Percentiles rank a stretch among this genome's conserved stretches.
Evolutionary conservation across 1,140 invertebrate species (phyloP).

Genomic region (Zaprionus vittiger): DNA sequence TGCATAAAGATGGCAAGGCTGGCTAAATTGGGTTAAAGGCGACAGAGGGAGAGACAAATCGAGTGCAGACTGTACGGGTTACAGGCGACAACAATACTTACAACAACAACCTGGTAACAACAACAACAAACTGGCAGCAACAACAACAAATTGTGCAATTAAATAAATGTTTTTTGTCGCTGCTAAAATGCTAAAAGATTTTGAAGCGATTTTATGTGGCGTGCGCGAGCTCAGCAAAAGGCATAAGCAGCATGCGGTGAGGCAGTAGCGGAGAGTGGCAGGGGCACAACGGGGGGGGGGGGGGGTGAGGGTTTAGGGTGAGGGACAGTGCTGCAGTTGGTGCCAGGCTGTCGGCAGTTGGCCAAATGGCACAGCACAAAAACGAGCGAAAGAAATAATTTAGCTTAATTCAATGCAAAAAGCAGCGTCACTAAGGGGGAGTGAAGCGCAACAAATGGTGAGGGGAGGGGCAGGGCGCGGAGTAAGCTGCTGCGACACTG

Average conservation of each 20-base stretch:
- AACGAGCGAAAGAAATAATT: conserved; percentile 67
- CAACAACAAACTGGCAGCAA: conserved; percentile 21
- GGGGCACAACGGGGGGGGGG: not conserved
- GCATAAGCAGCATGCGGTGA: conserved; percentile 12
- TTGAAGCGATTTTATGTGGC: conserved; percentile 45
- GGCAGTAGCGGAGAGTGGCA: not conserved
- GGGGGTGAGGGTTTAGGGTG: not conserved
- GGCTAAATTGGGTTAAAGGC: conserved; percentile 66
- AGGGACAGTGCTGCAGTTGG: conserved; percentile 58
- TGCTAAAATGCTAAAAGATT: conserved; percentile 46
- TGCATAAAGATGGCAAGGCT: conserved; percentile 45
- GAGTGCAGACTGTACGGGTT: not conserved
- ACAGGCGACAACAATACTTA: conserved; percentile 6
- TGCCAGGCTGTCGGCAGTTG: conserved; percentile 62
- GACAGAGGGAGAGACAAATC: conserved; percentile 57
- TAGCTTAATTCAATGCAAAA: conserved; percentile 71
- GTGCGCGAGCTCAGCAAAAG: conserved; percentile 6
- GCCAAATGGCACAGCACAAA: conserved; percentile 42
- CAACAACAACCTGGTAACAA: conserved; percentile 20
- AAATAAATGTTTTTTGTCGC: conserved; percentile 55
- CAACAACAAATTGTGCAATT: conserved; percentile 45
- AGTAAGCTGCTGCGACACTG: conserved; percentile 27
- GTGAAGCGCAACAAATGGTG: not conserved
- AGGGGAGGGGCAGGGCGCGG: not conserved
- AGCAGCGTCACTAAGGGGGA: not conserved